Evolutionary conservation across 2,797 vertebrate species (phyloP).

Genomic region (Cryptoprocta ferox): DNA sequence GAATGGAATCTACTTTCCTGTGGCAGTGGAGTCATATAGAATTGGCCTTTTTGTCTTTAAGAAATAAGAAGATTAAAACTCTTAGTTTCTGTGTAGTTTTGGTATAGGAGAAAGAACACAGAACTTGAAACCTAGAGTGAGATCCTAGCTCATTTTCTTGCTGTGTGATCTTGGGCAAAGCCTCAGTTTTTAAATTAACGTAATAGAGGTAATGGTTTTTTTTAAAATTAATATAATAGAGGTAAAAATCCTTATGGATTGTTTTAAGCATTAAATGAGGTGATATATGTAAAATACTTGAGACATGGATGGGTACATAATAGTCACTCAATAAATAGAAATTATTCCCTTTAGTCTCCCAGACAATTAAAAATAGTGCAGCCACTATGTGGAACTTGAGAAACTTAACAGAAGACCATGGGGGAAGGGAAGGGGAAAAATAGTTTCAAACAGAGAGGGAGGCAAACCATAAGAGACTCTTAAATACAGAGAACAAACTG

Average conservation of each 20-base stretch:
- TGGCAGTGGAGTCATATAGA: not conserved
- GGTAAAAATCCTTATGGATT: not conserved
- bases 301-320: not conserved
- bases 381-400: not conserved
- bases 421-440: too few species aligned
- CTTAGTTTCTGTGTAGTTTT: not conserved
- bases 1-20: conserved; percentile 38
- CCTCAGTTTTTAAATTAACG: not conserved
- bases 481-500: too few species aligned
- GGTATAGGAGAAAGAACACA: not conserved
- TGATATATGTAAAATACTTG: not conserved
- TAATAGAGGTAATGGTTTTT: not conserved
- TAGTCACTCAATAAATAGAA: not conserved
- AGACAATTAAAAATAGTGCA: not conserved
- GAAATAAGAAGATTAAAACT: conserved; percentile 32
- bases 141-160: not conserved
- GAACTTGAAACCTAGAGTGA: not conserved
- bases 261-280: not conserved
- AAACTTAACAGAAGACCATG: too few species aligned
- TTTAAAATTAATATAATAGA: not conserved
- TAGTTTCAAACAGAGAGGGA: too few species aligned
- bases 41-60: not conserved
- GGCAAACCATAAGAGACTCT: too few species aligned
- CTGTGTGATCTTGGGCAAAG: not conserved
- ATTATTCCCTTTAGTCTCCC: not conserved